Evolutionary conservation across 1,140 invertebrate genomes (phyloP), one percentile per base, ranked within the genome.

Genomic region (Latrodectus geometricus): DNA sequence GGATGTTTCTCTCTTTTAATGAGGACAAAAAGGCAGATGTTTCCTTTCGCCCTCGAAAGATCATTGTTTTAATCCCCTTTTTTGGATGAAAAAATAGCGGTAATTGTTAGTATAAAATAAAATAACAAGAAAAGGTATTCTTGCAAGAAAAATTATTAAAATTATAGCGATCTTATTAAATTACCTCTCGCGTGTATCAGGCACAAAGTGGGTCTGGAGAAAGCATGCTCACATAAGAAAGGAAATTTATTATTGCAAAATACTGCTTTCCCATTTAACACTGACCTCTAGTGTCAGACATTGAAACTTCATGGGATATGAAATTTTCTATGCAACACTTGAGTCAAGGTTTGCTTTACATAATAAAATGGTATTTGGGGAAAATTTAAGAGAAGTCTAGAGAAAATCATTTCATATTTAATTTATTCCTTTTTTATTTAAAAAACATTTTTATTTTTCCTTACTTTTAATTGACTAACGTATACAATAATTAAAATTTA

Each of bases 1-100:
- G 54, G 80, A 61, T 80, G 78, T 54, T 80, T 80, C 66, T 49
- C 69, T 49, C 66, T 21, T 21, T 17, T 84, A 84, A 84, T 84
- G 82, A 84, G 82, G 82, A 66, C 61, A 65, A 17, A 54, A 15
- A 21, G 56, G 82, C 82, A 84, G 82, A 84, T 84, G 82, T 76
- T 84, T 54, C 54, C 54, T 61, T 54, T 48, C 9, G 56, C 54
- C 35, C 35, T 12, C 52, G 9, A 70, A 65, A 83, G 54, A 56
- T 70, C 73, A 84, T 84, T 84, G 82, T 84, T 76, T 84, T 76
- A 84, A 84, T 73, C 61, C 70, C 4, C 50, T 48, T 61, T 61
- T 23, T 69, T 50, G n/a, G 9, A 72, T 66, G 76, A 66, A 61
- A 70, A 69, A 69, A 69, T 66, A 61, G 50, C 61, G 49, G 73